phyloP scores from a whole-genome alignment of 2,888 invertebrate genomes.

The Erebia aethiops region DNA sequence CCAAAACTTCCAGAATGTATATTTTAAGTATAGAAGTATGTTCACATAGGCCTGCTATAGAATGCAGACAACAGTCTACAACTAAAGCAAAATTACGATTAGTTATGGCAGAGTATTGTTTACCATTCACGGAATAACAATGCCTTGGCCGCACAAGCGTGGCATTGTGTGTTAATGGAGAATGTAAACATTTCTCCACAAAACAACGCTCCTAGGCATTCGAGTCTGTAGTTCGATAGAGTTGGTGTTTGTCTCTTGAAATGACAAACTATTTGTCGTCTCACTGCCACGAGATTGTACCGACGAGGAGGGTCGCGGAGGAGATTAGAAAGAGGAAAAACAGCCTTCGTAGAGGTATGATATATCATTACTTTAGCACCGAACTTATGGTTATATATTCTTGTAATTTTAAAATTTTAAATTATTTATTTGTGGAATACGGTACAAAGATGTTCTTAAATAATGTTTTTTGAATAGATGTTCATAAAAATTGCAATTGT shows the following conservation, averaged over 20 bases:
- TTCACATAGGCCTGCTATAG: background rate
- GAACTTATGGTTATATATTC: no score
- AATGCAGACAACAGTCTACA: conserved; percentile 8
- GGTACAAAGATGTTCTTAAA: no score
- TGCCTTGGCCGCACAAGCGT: conserved; percentile 37
- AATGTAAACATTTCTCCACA: conserved; percentile 41
- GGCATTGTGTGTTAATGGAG: conserved; percentile 45
- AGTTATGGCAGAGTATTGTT: conserved; percentile 41
- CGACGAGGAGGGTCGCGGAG: conserved; percentile 52
- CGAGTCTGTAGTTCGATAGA: conserved; percentile 3
- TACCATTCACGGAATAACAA: conserved; percentile 44
- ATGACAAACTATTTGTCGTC: conserved; percentile 50
- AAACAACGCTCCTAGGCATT: conserved; percentile 20
- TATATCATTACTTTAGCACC: background rate
- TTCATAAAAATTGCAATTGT: no score
- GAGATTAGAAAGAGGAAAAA: conserved; percentile 58
- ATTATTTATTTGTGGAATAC: no score
- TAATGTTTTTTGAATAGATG: no score
- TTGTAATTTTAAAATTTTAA: no score
- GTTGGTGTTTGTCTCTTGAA: conserved; percentile 23
- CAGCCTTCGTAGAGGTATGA: conserved; percentile 61
- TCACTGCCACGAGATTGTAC: conserved; percentile 44
- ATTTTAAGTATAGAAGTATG: background rate
- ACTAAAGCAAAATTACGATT: conserved; percentile 30
- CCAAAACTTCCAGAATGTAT: background rate